Percentiles rank a stretch among this genome's conserved stretches.
phyloP scores from a whole-genome alignment of 2,888 invertebrate genomes.

The Sepiola atlantica region DNA sequence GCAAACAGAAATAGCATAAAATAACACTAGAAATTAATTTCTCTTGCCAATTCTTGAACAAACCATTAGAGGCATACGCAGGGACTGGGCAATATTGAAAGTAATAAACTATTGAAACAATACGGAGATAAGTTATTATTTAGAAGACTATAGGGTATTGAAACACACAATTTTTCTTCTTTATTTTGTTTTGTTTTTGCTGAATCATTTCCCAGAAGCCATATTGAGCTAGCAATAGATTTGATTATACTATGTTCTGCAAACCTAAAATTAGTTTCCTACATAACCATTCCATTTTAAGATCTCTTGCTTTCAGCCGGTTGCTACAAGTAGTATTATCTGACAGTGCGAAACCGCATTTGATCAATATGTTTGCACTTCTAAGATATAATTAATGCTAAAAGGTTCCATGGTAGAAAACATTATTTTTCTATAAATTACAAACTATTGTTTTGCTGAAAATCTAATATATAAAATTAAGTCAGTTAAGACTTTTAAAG shows the following conservation, averaged over 20 bases:
- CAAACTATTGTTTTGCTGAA: no score
- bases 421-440: no score
- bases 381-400: neutral
- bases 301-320: neutral
- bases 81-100: neutral
- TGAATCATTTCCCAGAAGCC: neutral
- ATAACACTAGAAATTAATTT: neutral
- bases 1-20: neutral
- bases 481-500: no score
- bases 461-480: no score
- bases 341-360: no score
- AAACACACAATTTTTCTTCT: neutral
- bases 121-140: neutral
- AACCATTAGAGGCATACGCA: neutral
- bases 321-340: no score
- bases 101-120: neutral
- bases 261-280: neutral
- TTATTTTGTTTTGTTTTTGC: no score
- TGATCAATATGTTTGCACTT: no score
- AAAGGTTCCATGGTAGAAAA: no score
- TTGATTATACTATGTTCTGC: neutral
- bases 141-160: neutral
- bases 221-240: neutral
- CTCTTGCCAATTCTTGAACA: neutral
- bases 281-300: neutral